These are phyloP conservation scores for Aphodius granarius DNA, from an alignment of 2,888 invertebrate genomes.

Conservation along the genomic window DNA sequence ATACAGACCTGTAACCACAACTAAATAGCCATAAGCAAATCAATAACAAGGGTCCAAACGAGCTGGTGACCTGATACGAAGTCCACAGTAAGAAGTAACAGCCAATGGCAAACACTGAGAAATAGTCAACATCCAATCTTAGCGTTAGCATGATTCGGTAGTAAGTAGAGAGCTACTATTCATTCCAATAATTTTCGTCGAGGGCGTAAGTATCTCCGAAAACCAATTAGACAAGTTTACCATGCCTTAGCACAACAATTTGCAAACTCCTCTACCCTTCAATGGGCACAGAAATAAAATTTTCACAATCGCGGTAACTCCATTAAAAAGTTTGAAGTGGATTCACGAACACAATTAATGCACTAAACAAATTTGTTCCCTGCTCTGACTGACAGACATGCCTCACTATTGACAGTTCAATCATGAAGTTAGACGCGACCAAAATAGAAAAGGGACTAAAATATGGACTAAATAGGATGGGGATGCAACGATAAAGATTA, in stretches of 20 bases:
- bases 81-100: neutral
- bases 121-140: neutral
- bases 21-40: neutral
- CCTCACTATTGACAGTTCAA: slow-evolving; percentile 6
- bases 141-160: neutral
- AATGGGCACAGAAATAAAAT: neutral
- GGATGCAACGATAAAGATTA: neutral
- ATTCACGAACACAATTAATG: neutral
- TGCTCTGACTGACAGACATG: slow-evolving; percentile 6
- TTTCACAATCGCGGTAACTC: slow-evolving; percentile 1
- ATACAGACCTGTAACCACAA: neutral
- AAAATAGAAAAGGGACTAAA: neutral
- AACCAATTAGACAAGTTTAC: neutral
- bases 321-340: slow-evolving; percentile 6
- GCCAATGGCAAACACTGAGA: neutral
- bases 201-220: neutral
- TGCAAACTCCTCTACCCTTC: neutral
- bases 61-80: neutral
- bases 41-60: neutral
- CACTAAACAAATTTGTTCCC: neutral
- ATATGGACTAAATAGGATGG: neutral
- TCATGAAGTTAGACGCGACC: slow-evolving; percentile 1
- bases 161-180: neutral
- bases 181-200: neutral
- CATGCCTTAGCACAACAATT: neutral